phyloP scores from a whole-genome alignment of 1,140 invertebrate species.

The Ctenoplectra terminalis region DNA sequence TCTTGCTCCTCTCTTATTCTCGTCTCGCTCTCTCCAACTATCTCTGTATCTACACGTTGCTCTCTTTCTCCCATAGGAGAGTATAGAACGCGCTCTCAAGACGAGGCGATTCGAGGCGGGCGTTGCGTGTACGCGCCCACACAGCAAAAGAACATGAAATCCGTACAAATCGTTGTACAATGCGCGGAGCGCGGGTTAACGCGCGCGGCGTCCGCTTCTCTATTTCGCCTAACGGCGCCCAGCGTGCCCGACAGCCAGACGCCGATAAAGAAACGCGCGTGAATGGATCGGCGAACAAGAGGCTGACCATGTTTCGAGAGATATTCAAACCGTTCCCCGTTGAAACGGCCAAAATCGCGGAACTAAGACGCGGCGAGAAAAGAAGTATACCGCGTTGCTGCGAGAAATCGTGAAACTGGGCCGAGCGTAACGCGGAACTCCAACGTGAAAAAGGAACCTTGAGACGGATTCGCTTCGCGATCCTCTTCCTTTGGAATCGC shows the following conservation, averaged over 20 bases:
- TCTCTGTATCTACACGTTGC: slow-evolving; percentile 40
- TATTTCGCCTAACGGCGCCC: slow-evolving; percentile 3
- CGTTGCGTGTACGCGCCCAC: slow-evolving; percentile 45
- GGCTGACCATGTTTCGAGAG: slow-evolving; percentile 16
- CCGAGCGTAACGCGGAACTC: slow-evolving; percentile 11
- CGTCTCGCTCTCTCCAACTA: slow-evolving; percentile 16
- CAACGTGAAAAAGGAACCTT: background rate
- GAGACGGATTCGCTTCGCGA: background rate
- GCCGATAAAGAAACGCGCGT: slow-evolving; percentile 36
- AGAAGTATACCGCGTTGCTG: slow-evolving; percentile 6
- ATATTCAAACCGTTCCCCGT: slow-evolving; percentile 13
- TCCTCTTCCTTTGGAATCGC: background rate
- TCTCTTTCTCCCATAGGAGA: background rate
- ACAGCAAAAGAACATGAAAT: slow-evolving; percentile 42
- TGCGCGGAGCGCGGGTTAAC: slow-evolving; percentile 34
- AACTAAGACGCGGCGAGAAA: slow-evolving; percentile 43
- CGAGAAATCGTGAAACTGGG: slow-evolving; percentile 33
- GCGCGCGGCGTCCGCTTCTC: slow-evolving; percentile 28
- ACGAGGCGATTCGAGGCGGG: slow-evolving; percentile 38
- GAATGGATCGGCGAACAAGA: slow-evolving; percentile 38
- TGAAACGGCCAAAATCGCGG: slow-evolving; percentile 11
- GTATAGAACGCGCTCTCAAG: slow-evolving; percentile 43
- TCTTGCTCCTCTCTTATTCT: slow-evolving; percentile 5
- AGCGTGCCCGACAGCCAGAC: slow-evolving; percentile 27
- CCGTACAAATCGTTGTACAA: slow-evolving; percentile 52